A percentile compares a stretch with the other conserved stretches of the same genome.
These are phyloP conservation scores for Ptychoptera contaminata DNA, from an alignment of 2,888 invertebrate genomes.

Conservation along the genomic window DNA sequence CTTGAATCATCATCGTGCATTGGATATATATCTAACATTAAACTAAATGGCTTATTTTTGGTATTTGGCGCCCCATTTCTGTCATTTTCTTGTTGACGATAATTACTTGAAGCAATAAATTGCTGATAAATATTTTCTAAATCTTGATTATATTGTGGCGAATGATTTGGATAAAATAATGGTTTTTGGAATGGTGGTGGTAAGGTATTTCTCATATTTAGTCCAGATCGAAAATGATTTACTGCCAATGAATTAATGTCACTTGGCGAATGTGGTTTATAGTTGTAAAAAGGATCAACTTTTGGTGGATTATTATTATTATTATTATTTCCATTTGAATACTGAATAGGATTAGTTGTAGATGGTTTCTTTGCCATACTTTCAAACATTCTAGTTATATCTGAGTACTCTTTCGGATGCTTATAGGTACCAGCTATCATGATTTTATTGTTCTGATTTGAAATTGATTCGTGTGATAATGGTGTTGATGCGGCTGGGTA, in stretches of 20 bases:
- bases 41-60: slow-evolving; percentile 39
- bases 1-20: slow-evolving; percentile 30
- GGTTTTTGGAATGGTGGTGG: slow-evolving; percentile 1
- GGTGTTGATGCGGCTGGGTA: slow-evolving; percentile 10
- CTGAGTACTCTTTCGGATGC: slow-evolving; percentile 23
- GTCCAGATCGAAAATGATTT: slow-evolving; percentile 29
- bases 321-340: background rate
- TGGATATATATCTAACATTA: slow-evolving; percentile 48
- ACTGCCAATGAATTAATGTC: slow-evolving; percentile 59
- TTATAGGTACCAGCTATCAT: slow-evolving; percentile 27
- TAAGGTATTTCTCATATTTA: slow-evolving; percentile 16
- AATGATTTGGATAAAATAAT: background rate
- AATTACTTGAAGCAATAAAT: slow-evolving; percentile 3
- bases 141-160: slow-evolving; percentile 1
- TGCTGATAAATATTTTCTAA: slow-evolving; percentile 8
- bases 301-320: slow-evolving; percentile 3
- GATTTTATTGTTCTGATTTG: slow-evolving; percentile 16
- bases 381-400: slow-evolving; percentile 24
- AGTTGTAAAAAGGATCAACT: slow-evolving; percentile 48
- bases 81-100: background rate
- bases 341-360: slow-evolving; percentile 5
- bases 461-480: slow-evolving; percentile 19
- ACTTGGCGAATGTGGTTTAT: slow-evolving; percentile 55
- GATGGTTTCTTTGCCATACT: slow-evolving; percentile 9
- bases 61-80: background rate